These are phyloP conservation scores for Steatocranus sp. DNA, from an alignment of 2,797 vertebrate genomes.

Conservation along the genomic window DNA sequence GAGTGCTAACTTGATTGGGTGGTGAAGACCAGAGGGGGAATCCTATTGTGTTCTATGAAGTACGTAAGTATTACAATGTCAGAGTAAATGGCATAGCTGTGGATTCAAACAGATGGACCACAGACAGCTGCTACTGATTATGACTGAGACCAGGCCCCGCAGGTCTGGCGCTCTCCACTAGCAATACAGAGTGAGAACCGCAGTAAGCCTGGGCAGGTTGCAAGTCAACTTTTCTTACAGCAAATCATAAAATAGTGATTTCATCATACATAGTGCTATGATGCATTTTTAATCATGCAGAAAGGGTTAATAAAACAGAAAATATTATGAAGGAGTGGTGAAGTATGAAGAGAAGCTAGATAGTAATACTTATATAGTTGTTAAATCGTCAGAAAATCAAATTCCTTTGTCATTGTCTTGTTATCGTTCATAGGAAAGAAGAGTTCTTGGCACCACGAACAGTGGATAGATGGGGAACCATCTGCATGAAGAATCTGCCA, in stretches of 20 bases:
- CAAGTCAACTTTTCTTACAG: background rate
- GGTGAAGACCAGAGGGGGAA: background rate
- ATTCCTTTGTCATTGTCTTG: background rate
- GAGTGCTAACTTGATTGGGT: background rate
- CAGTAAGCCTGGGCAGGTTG: background rate
- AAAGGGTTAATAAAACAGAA: background rate
- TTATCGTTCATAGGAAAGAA: background rate
- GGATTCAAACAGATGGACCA: background rate
- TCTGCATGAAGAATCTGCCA: slow-evolving; percentile 45
- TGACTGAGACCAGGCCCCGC: background rate
- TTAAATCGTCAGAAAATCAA: background rate
- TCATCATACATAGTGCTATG: background rate
- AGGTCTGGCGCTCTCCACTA: background rate
- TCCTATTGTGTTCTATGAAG: background rate
- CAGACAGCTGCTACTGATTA: background rate
- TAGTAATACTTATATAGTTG: background rate
- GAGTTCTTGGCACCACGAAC: slow-evolving; percentile 16
- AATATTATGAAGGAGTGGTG: background rate
- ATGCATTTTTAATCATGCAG: background rate
- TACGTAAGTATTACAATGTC: background rate
- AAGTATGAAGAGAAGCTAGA: background rate
- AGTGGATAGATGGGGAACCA: slow-evolving; percentile 24
- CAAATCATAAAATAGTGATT: background rate
- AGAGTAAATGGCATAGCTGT: background rate
- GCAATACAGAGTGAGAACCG: background rate